Conservation (phyloP, 1,140 invertebrate species). For the Akabosia matsudoensis region DNA sequence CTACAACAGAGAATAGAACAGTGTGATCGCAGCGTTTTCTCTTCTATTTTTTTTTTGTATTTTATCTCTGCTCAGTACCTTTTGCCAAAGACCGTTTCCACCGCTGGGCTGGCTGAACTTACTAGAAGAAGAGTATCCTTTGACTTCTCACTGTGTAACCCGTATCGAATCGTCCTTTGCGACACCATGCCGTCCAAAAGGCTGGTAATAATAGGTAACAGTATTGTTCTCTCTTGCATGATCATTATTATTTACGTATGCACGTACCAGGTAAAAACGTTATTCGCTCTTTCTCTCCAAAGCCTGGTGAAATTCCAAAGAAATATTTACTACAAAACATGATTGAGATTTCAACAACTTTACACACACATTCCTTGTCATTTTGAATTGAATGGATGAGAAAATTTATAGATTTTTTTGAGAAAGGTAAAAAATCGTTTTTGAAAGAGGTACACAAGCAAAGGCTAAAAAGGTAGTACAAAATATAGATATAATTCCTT, state of each 20-base stretch:
- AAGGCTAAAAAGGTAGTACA: not conserved
- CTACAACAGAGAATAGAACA: not conserved
- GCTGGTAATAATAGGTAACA: constrained; percentile 3
- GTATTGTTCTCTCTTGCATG: not conserved
- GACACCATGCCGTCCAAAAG: constrained; percentile 4
- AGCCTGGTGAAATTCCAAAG: constrained; percentile 5
- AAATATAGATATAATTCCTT: too few species aligned
- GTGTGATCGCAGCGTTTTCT: not conserved
- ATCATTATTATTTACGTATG: not conserved
- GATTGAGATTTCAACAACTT: constrained; percentile 20
- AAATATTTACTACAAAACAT: not conserved
- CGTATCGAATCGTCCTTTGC: not conserved
- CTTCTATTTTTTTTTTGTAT: too few species aligned
- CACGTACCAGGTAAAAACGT: not conserved
- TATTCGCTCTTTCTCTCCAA: not conserved
- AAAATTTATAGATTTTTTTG: constrained; percentile 18
- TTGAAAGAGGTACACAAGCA: not conserved
- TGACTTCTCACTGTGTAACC: constrained; percentile 7
- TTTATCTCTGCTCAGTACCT: too few species aligned
- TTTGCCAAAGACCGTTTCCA: not conserved
- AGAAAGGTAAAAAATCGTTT: constrained; percentile 11
- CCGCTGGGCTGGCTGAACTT: not conserved
- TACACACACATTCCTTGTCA: not conserved
- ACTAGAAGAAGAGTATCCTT: not conserved
- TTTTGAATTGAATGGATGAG: not conserved